Base-by-base conservation (phyloP, 2,113 vertebrate species). In the Melanerpes aurifrons region DNA sequence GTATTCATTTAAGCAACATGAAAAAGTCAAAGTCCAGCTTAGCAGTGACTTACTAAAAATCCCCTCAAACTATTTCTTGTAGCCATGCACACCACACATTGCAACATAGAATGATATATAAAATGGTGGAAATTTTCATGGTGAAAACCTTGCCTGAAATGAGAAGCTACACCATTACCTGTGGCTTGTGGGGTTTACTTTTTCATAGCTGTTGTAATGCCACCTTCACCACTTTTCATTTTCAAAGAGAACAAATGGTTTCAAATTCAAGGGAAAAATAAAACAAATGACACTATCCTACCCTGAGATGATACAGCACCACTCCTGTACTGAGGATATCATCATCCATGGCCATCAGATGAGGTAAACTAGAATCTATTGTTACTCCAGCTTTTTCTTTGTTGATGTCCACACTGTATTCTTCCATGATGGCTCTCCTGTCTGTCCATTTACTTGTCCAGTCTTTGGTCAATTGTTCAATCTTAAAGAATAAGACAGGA, bases 241-340 rank as follows among this genome's bases (percentile, higher is more conserved):
- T 76, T 45, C 56, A 73, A 87, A 68, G 16, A 61, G 88, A 82
- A 54, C 16, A 83, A 21, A 7, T 10, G 7, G 21, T 66, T 83
- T 78, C 37, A 68, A 45, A 82, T 80, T 62, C 32, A 75, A 87
- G n/a, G 10, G 19, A 75, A 89, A 87, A 95, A 82, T 19, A 25
- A 90, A 74, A 59, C 19, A 77, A 54, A 40, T 58, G 48, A 73
- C 32, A 37, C 6, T 25, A 58, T 86, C 98, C 96, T 97, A 99
- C 99, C 99, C 98, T 98, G 96, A 99, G 99, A 94, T 99, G 98
- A 95, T 99, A 99, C 10, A 99, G 98, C 84, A 98, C 98, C 15
- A 99, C 98, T 45, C 98, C 98, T 12, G 99, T 99, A 96, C 98
- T 99, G 89, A 99, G 98, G 68, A 99, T 98, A 18, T 99, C 99